Evolutionary conservation across 1,140 invertebrate species (phyloP).

Genomic region (Trichonephila clavipes): DNA sequence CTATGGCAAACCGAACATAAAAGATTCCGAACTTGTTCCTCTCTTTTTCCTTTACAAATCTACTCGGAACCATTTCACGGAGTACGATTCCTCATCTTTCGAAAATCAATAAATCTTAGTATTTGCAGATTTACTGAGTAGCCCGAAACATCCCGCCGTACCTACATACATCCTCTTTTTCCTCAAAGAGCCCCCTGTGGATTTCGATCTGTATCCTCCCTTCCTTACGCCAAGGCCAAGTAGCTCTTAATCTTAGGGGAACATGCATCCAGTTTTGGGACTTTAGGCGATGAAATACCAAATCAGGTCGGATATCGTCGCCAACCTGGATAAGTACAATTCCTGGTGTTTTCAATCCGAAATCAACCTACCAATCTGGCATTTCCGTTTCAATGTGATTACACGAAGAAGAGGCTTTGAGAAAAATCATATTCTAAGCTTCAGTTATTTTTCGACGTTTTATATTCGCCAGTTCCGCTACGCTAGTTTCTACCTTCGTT

Average conservation of each 20-base stretch:
- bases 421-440: conserved; percentile 43
- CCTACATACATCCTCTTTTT: background rate
- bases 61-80: background rate
- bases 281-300: conserved; percentile 40
- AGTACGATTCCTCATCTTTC: background rate
- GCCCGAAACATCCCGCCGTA: background rate
- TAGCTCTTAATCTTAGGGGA: background rate
- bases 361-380: conserved; percentile 36
- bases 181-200: background rate
- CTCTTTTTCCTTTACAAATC: background rate
- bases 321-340: conserved; percentile 44
- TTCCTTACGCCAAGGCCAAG: background rate
- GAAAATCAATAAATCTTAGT: background rate
- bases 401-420: background rate
- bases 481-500: conserved; percentile 23
- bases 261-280: background rate
- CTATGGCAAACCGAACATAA: background rate
- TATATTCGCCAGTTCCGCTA: conserved; percentile 61
- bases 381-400: conserved; percentile 28
- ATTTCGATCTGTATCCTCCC: background rate
- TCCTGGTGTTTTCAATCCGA: conserved; percentile 32
- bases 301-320: conserved; percentile 58
- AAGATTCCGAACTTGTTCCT: background rate
- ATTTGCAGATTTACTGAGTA: background rate
- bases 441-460: conserved; percentile 54